Evolutionary conservation across 2,888 invertebrate species (phyloP).

Genomic region (Cylloceria caligata): DNA sequence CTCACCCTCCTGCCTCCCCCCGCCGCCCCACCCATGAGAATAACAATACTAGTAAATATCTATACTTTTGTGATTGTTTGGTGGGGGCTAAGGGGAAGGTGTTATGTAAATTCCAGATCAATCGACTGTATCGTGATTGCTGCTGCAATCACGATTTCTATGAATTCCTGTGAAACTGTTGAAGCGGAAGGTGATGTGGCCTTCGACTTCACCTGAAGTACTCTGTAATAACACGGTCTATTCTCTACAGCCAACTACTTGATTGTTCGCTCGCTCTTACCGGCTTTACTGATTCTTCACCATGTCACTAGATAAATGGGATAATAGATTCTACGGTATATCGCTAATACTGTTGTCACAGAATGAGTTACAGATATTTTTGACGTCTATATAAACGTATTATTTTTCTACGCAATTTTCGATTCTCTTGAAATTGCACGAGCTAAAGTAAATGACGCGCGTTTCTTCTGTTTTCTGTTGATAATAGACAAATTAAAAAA

Average conservation of each 20-base stretch:
- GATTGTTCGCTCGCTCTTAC: neutral
- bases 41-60: conserved; percentile 13
- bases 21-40: conserved; percentile 4
- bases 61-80: neutral
- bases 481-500: too few species aligned
- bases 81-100: conserved; percentile 17
- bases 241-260: neutral
- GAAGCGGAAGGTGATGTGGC: conserved; percentile 48
- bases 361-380: conserved; percentile 43
- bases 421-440: conserved; percentile 4
- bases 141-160: conserved; percentile 52
- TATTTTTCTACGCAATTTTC: neutral
- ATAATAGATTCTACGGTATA: conserved; percentile 54
- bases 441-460: neutral
- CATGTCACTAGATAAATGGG: conserved; percentile 56
- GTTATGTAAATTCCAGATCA: conserved; percentile 56
- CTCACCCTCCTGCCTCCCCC: neutral
- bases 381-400: neutral
- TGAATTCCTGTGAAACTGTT: conserved; percentile 49
- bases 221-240: conserved; percentile 23
- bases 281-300: neutral
- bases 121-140: conserved; percentile 60
- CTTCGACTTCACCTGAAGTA: conserved; percentile 54
- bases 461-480: neutral
- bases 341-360: conserved; percentile 60